Conservation (phyloP, 2,113 vertebrate genomes). For the Cisticola juncidis region DNA sequence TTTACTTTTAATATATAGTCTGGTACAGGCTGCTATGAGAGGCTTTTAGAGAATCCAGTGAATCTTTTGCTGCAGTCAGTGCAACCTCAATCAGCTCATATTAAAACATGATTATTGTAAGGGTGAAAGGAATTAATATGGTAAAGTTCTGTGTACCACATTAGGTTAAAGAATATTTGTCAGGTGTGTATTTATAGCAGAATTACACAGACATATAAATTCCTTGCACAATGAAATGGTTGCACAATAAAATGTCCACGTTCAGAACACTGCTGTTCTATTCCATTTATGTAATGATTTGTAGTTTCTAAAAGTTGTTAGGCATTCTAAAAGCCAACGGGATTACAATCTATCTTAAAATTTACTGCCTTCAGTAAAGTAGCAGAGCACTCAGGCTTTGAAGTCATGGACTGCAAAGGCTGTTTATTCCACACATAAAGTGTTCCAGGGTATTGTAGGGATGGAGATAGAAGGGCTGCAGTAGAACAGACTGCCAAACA, state of each 20-base stretch:
- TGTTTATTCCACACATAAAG: conserved; percentile 71
- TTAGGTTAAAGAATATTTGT: conserved; percentile 64
- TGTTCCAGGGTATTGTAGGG: conserved; percentile 36
- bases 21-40: conserved; percentile 56
- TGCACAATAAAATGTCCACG: background rate
- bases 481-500: conserved; percentile 48
- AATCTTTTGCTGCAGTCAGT: conserved; percentile 52
- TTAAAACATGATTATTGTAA: conserved; percentile 66
- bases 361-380: conserved; percentile 72
- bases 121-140: conserved; percentile 66
- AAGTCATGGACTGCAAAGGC: conserved; percentile 67
- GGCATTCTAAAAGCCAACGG: conserved; percentile 67
- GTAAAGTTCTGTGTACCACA: conserved; percentile 38
- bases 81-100: conserved; percentile 59
- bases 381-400: conserved; percentile 70
- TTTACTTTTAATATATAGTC: conserved; percentile 65
- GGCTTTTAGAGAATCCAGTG: conserved; percentile 69
- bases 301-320: conserved; percentile 69
- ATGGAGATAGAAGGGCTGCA: conserved; percentile 52
- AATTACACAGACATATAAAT: conserved; percentile 50
- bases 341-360: conserved; percentile 72
- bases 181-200: conserved; percentile 62
- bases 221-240: conserved; percentile 47
- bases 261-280: conserved; percentile 52
- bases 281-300: conserved; percentile 73